Base-by-base conservation (phyloP, 2,797 vertebrate species). In the Helicolenus hilgendorfi region DNA sequence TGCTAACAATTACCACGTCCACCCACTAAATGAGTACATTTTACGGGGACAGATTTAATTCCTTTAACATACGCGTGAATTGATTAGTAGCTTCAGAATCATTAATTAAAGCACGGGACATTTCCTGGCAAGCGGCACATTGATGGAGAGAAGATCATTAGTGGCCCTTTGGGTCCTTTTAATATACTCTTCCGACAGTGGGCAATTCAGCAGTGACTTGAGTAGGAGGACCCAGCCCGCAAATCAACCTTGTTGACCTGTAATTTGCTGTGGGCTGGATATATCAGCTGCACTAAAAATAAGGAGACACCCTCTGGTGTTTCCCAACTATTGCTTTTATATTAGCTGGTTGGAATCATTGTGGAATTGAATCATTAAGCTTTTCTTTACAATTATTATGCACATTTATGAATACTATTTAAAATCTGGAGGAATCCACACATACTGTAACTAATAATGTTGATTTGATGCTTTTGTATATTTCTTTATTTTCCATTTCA, bases 111-210 rank as follows among this genome's bases (percentile, higher is more conserved):
- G 89, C 78, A 80, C 20, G n/a, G 85, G 90, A 94, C 94, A 91
- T 96, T 97, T 97, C 95, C 94, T 94, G 91, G 91, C 87, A 93
- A 93, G 93, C 91, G 74, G 88, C 94, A 87, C 93, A 86, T 93
- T 96, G 96, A 97, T 92, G 95, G 94, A 96, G 92, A 95, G 93
- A 80, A 85, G 93, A 96, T 96, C 95, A 96, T 97, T 97, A 96
- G 95, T 83, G 91, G 92, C 89, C 95, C 95, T 96, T 91, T 90
- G 95, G 95, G 93, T 93, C 76, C 87, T 89, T 97, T 97, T 97
- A 97, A 97, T 97, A 96, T 86, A 96, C 94, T 95, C 94, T 77
- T 91, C 79, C 72, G 58, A 95, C 92, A 94, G 92, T 92, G 67
- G 88, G 85, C 88, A 89, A 93, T 95, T 93, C 89, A 92, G 88